Conservation (phyloP, 2,797 vertebrate species). For the Sebastes aleutianus region DNA sequence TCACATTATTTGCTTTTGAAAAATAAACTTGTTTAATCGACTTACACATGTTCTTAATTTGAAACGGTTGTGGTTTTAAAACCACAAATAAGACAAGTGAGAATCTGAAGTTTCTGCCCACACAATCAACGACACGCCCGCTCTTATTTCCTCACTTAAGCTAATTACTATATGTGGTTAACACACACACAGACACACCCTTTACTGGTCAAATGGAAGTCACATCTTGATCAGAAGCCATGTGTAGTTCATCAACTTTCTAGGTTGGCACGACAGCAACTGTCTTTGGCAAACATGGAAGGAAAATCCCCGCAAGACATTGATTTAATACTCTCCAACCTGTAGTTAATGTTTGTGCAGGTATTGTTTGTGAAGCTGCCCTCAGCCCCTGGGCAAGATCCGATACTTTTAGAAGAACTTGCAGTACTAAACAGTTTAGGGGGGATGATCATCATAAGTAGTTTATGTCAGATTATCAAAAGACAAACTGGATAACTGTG, state of each 20-base stretch:
- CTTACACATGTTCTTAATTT: constrained; percentile 1
- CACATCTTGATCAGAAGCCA: background rate
- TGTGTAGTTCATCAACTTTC: background rate
- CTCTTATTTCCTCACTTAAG: background rate
- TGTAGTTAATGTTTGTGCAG: background rate
- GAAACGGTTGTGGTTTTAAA: constrained; percentile 23
- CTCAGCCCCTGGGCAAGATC: background rate
- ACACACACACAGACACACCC: background rate
- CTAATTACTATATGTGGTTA: constrained; percentile 5
- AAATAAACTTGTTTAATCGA: constrained; percentile 5
- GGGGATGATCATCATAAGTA: background rate
- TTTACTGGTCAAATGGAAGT: background rate
- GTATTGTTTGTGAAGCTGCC: background rate
- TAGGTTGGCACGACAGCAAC: background rate
- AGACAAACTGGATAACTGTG: background rate
- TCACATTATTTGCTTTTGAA: background rate
- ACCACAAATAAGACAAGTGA: background rate
- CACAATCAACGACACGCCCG: background rate
- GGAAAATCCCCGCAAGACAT: background rate
- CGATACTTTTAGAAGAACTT: fast-evolving
- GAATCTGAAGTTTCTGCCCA: background rate
- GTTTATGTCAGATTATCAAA: background rate
- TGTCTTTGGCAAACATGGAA: background rate
- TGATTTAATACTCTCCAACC: background rate
- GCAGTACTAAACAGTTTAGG: background rate